phyloP scores from a whole-genome alignment of 2,797 vertebrate species.

The Catamblyrhynchus diadema region DNA sequence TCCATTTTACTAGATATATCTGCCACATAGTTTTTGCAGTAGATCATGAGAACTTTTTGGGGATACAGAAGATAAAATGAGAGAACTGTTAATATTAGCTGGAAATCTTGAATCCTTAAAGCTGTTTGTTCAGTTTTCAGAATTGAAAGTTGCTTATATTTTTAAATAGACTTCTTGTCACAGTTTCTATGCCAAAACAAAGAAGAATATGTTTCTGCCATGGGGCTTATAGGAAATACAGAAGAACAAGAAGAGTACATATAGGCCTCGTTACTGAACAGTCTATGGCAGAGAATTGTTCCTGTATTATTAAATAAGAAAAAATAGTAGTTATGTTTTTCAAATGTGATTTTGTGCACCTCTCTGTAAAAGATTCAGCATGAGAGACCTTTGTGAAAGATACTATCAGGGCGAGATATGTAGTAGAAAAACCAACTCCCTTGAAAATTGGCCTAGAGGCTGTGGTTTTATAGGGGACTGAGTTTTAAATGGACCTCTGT shows the following conservation, averaged over 20 bases:
- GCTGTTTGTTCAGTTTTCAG: neutral
- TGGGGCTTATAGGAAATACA: neutral
- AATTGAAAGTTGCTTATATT: neutral
- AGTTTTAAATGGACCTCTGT: neutral
- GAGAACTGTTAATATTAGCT: neutral
- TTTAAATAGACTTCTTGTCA: neutral
- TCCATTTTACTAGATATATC: neutral
- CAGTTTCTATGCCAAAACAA: neutral
- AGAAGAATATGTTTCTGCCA: neutral
- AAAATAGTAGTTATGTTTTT: neutral
- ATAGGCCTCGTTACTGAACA: neutral
- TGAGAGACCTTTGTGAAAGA: neutral
- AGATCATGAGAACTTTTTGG: neutral
- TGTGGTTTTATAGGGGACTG: neutral
- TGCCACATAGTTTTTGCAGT: neutral
- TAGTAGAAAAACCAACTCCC: neutral
- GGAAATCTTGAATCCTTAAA: neutral
- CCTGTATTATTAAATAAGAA: neutral
- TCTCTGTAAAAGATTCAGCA: neutral
- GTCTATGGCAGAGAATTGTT: neutral
- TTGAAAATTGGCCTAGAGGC: neutral
- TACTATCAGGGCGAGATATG: accelerated
- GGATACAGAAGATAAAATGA: neutral
- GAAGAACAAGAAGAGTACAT: neutral
- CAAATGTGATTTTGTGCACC: neutral